Percentiles rank a stretch among this genome's conserved stretches.
Evolutionary conservation across 2,888 invertebrate genomes (phyloP).

Genomic region (Rhopalosiphum nymphaeae): DNA sequence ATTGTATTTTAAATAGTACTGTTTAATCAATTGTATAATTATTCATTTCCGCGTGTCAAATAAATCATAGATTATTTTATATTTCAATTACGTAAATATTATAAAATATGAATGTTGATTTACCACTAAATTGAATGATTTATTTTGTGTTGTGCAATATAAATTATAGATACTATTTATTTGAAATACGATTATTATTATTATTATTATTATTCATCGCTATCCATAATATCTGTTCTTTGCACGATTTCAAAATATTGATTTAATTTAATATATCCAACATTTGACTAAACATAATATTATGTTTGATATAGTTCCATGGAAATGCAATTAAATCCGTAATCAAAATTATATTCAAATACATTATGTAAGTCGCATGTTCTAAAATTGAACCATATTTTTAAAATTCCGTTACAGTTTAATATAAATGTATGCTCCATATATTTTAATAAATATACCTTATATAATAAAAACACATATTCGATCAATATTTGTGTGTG

Average conservation of each 20-base stretch:
- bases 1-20: neutral
- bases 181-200: neutral
- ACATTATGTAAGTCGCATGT: neutral
- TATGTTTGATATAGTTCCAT: neutral
- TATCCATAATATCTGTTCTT: neutral
- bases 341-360: neutral
- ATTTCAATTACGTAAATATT: neutral
- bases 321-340: neutral
- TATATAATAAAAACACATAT: neutral
- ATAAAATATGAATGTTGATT: neutral
- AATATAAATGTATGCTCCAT: no score
- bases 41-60: neutral
- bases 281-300: neutral
- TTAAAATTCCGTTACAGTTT: neutral
- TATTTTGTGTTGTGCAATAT: neutral
- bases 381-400: neutral
- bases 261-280: neutral
- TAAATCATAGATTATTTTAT: neutral
- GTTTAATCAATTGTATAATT: neutral
- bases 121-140: neutral
- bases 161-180: neutral
- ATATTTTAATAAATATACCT: neutral
- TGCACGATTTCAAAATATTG: neutral
- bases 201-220: neutral
- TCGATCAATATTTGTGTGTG: neutral